Base-by-base conservation (phyloP, 1,140 invertebrate species). In the Drosophila albomicans region DNA sequence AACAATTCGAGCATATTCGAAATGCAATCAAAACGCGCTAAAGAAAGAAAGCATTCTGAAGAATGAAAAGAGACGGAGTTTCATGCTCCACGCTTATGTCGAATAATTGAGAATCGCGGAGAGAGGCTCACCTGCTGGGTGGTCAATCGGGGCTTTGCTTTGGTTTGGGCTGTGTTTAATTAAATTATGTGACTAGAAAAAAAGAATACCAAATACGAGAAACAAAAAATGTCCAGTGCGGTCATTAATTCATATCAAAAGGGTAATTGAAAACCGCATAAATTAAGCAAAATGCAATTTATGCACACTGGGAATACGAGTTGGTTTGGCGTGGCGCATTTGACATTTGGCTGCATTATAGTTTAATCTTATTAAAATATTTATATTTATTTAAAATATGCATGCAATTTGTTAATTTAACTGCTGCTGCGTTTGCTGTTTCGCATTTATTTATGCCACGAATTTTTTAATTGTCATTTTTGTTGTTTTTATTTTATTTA, bases 281-380 rank as follows among this genome's bases (percentile, higher is more conserved):
- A 90, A 90, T 89, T 89, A 89, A 85, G 61, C 79, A 74, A 48
- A 77, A 62, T 56, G 45, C 28, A 30, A 71, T 67, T 82, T 77
- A 51, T 66, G 43, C 32, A 25, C 52, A 11, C 57, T 73, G 81
- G 85, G 74, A 84, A 81, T 79, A 43, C 61, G 72, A 71, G 63
- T 46, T 49, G 81, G 2, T 15, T 32, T 15, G 10, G 32, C 8
- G 3, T 38, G 30, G 4, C 54, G 35, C 13, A 65, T 86, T 87
- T 85, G 85, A 89, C 86, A 89, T 89, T 89, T 89, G 85, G 58
- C 86, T 85, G 86, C 85, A 89, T 89, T 89, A 89, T 90, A 89
- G 86, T 89, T 89, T 89, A 89, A 89, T 89, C 85, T 90, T 89
- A 89, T 89, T 89, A 89, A 89, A 89, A 89, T 89, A 89, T 89